A percentile compares a stretch with the other conserved stretches of the same genome.
These are phyloP conservation scores for Solea solea DNA, from an alignment of 2,113 vertebrate species.

Conservation along the genomic window DNA sequence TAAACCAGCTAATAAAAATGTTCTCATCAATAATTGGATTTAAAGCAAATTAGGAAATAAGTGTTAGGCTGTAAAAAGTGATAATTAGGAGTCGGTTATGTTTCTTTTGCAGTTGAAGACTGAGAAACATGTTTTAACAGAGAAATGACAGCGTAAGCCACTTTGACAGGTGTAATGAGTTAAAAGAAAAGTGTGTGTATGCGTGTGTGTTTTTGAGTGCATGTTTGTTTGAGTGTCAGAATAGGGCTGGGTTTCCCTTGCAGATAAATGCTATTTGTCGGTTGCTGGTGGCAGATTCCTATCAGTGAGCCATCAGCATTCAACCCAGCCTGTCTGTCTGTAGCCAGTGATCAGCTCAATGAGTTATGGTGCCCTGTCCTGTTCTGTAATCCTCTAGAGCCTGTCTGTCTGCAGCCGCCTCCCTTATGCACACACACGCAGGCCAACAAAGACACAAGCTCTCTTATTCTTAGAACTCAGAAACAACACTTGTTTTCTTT, in stretches of 20 bases:
- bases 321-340: constrained; percentile 73
- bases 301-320: constrained; percentile 77
- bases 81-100: background rate
- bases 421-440: constrained; percentile 72
- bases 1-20: background rate
- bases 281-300: constrained; percentile 73
- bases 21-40: background rate
- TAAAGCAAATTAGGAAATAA: constrained; percentile 1
- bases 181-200: constrained; percentile 4
- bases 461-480: constrained; percentile 50
- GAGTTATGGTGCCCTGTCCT: constrained; percentile 78
- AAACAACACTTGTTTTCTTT: constrained; percentile 72
- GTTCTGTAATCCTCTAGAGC: constrained; percentile 79
- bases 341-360: constrained; percentile 63
- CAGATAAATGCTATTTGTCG: constrained; percentile 74
- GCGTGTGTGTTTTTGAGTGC: constrained; percentile 10
- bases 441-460: constrained; percentile 65
- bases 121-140: constrained; percentile 5
- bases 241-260: constrained; percentile 63
- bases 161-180: background rate
- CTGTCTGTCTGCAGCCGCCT: constrained; percentile 77
- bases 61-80: background rate
- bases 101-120: background rate
- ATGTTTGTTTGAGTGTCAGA: constrained; percentile 59
- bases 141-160: constrained; percentile 10